phyloP scores from a whole-genome alignment of 1,140 invertebrate genomes.

The Gonatopus flavifemur region DNA sequence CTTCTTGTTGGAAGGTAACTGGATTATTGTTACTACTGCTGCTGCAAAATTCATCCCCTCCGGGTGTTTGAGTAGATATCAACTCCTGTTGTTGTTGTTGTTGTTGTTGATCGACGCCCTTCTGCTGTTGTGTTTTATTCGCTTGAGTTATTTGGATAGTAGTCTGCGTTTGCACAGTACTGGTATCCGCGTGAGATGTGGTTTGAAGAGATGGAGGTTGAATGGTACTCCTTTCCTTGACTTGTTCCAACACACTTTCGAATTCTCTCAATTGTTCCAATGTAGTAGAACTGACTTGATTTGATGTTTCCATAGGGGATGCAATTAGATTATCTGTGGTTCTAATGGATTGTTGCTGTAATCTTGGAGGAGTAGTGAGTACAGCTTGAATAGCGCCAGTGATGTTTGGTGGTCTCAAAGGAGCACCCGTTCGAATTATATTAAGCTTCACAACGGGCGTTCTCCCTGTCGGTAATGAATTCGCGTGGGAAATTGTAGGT shows the following conservation, averaged over 20 bases:
- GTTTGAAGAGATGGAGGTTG: slow-evolving; percentile 51
- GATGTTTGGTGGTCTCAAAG: slow-evolving; percentile 36
- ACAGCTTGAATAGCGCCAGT: slow-evolving; percentile 45
- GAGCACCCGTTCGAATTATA: slow-evolving; percentile 37
- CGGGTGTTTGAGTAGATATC: slow-evolving; percentile 44
- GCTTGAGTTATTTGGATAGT: slow-evolving; percentile 36
- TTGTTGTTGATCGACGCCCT: slow-evolving; percentile 15
- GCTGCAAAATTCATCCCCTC: slow-evolving; percentile 37
- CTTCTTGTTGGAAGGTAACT: slow-evolving; percentile 46
- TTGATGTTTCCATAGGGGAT: slow-evolving; percentile 55
- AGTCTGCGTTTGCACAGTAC: slow-evolving; percentile 50
- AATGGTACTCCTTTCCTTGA: slow-evolving; percentile 72
- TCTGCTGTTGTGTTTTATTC: slow-evolving; percentile 28
- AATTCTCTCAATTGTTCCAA: slow-evolving; percentile 79
- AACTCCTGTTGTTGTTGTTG: slow-evolving; percentile 29
- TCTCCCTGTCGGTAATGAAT: slow-evolving; percentile 39
- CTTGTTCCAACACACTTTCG: slow-evolving; percentile 79
- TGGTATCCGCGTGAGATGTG: slow-evolving; percentile 20
- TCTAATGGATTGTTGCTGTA: slow-evolving; percentile 33
- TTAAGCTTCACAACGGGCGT: slow-evolving; percentile 51
- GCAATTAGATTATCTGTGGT: slow-evolving; percentile 42
- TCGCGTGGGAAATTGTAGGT: slow-evolving; percentile 47
- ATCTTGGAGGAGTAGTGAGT: slow-evolving; percentile 40
- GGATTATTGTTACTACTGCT: slow-evolving; percentile 43
- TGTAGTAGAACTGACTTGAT: slow-evolving; percentile 63